Evolutionary conservation across 2,888 invertebrate species (phyloP), one percentile per base, ranked within the genome.

Genomic region (Lathronympha strigana): DNA sequence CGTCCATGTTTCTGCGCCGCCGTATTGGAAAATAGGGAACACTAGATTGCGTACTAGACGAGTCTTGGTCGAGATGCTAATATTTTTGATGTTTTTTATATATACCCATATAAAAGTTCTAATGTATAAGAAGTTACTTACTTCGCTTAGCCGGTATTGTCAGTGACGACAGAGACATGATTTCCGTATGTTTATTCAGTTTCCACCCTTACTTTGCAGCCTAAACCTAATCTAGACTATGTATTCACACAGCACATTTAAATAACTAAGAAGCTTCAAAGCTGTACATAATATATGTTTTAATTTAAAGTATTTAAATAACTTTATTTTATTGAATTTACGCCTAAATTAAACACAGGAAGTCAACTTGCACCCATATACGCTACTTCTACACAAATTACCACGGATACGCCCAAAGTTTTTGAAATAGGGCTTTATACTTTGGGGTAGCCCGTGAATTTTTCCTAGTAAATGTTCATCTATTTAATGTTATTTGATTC

Each of bases 161-260:
- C 66, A 51, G 53, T 45, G 61, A 62, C 9, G 61, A 33, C 4
- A 45, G 21, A 13, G 61, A 62, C 61, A 62, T 62, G 3, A 33
- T 15, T 19, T 28, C 55, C n/a, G 23, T n/a, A 25, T 40, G 6
- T 40, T n/a, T 38, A n/a, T 28, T 40, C 25, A 1, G 28, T 43
- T 15, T 21, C 15, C 36, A 53, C 36, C 15, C 0, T 36, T n/a
- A 53, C 53, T 53, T n/a, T 51, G 6, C 6, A 23, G 21, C 21
- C 11, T 17, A 28, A 28, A 31, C 17, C 1, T 33, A 45, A 11
- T 0, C 1, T 13, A 31, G 13, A 11, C 17, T 19, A 31, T 2
- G 21, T 17, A 4, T 5, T 19, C 11, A 5, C 19, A 51, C 19
- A 6, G 3, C 51, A 51, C 51, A 19, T 31, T 5, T 13, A 19